Base-by-base conservation (phyloP, 2,797 vertebrate species). In the Octomys mimax region DNA sequence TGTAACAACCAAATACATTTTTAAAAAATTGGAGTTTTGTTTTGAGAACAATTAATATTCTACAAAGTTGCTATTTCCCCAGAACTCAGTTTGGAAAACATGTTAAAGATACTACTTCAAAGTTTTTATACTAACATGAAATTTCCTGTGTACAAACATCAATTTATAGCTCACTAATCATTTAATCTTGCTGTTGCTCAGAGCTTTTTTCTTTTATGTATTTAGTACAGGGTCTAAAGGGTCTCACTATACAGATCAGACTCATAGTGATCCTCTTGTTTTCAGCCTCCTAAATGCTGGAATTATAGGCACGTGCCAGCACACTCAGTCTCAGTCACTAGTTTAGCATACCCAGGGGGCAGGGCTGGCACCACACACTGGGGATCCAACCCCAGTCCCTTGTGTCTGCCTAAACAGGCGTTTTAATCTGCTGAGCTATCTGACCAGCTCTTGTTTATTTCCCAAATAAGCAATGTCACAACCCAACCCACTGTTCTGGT, bases 41-140 rank as follows among this genome's bases (percentile, higher is more conserved):
- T 95, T 92, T 95, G 64, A 91, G 95, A 94, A 84, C 89, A 57
- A 12, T 62, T 54, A 89, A 54, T 80, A 86, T 94, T 39, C n/a
- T 57, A 3, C 22, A 68, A 61, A 87, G 31, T 5, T 24, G 31
- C 21, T 39, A 12, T 73, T 62, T 10, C 1, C 54, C 61, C 39
- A 57, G 33, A 66, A 61, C 1, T 16, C 14, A 81, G 39, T 70
- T 70, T 87, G 39, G 59, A 12, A 92, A 96, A 81, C 12, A 77
- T 6, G 52, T 59, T 68, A 31, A 78, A 92, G 21, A 68, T 79
- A 19, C 5, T 62, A 31, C 22, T 61, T 94, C 42, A 90, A 86
- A 75, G 5, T 4, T 52, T 62, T 77, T 68, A 66, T n/a, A 12
- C 46, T 78, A 54, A 87, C 70, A 77, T 89, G 31, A 84, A 81